Conservation (phyloP, 2,797 vertebrate species). For the Galagoides demidoff region DNA sequence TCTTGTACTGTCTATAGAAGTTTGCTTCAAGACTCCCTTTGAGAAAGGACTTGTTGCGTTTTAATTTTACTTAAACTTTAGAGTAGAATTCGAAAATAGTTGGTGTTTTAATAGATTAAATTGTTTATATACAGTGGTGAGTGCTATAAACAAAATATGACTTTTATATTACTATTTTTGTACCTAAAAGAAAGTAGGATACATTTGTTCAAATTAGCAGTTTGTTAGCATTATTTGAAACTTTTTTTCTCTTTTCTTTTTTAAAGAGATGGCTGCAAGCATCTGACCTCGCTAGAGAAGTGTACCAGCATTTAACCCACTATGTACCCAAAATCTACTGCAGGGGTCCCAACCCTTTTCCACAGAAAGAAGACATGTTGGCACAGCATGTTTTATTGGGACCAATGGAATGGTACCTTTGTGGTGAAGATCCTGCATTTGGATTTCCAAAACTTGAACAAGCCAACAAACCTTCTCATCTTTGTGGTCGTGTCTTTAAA, state of each 20-base stretch:
- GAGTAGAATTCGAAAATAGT: constrained; percentile 33
- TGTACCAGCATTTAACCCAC: constrained; percentile 93
- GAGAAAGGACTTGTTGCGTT: background rate
- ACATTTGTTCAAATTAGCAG: constrained; percentile 43
- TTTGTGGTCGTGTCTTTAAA: constrained; percentile 98
- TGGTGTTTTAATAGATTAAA: constrained; percentile 24
- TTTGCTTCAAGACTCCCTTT: background rate
- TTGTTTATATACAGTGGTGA: background rate
- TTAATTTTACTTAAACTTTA: constrained; percentile 12
- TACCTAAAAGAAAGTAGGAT: constrained; percentile 2
- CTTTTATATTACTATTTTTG: constrained; percentile 14
- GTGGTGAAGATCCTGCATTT: constrained; percentile 93
- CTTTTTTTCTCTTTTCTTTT: constrained; percentile 61
- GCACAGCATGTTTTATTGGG: constrained; percentile 93
- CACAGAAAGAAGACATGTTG: constrained; percentile 94
- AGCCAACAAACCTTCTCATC: constrained; percentile 94
- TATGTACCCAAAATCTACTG: constrained; percentile 97
- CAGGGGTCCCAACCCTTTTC: constrained; percentile 91
- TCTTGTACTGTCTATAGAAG: background rate
- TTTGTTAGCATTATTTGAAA: constrained; percentile 49
- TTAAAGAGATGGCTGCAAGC: constrained; percentile 94
- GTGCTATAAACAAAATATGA: background rate
- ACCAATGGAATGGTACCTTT: constrained; percentile 97
- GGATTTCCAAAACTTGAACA: constrained; percentile 94
- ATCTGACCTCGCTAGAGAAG: constrained; percentile 92